Evolutionary conservation across 2,888 invertebrate species (phyloP).

Genomic region (Dendrolimus pini): DNA sequence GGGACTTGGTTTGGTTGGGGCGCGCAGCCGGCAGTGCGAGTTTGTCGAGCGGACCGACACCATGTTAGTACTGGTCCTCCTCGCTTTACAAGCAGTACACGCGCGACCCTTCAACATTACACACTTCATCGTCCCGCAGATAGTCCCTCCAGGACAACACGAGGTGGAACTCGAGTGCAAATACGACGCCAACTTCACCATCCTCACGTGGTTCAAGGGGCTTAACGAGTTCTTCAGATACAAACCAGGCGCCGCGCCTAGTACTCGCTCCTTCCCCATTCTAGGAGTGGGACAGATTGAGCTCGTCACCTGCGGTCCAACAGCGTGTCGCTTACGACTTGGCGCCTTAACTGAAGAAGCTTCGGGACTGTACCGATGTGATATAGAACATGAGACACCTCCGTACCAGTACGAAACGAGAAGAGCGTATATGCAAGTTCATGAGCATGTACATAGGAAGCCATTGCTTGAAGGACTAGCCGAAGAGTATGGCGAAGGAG

Average conservation of each 20-base stretch:
- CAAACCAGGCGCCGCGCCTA: conserved; percentile 52
- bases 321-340: conserved; percentile 47
- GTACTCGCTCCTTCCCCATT: conserved; percentile 50
- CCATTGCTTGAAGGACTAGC: conserved; percentile 55
- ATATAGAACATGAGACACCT: conserved; percentile 53
- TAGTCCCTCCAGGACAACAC: conserved; percentile 41
- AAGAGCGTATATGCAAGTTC: conserved; percentile 53
- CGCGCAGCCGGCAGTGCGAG: conserved; percentile 39
- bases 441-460: conserved; percentile 40
- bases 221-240: conserved; percentile 61
- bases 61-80: conserved; percentile 42
- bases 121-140: conserved; percentile 43
- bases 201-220: conserved; percentile 65
- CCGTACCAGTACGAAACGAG: conserved; percentile 53
- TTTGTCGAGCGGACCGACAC: conserved; percentile 49
- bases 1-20: conserved; percentile 35
- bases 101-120: conserved; percentile 55
- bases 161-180: conserved; percentile 58
- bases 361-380: conserved; percentile 57
- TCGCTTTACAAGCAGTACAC: conserved; percentile 20
- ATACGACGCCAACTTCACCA: conserved; percentile 64
- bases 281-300: conserved; percentile 54
- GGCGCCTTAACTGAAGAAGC: conserved; percentile 55
- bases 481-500: conserved; percentile 46
- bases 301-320: conserved; percentile 50